These are phyloP conservation scores for Pyrochroa serraticornis DNA, from an alignment of 2,888 invertebrate genomes.

Conservation along the genomic window DNA sequence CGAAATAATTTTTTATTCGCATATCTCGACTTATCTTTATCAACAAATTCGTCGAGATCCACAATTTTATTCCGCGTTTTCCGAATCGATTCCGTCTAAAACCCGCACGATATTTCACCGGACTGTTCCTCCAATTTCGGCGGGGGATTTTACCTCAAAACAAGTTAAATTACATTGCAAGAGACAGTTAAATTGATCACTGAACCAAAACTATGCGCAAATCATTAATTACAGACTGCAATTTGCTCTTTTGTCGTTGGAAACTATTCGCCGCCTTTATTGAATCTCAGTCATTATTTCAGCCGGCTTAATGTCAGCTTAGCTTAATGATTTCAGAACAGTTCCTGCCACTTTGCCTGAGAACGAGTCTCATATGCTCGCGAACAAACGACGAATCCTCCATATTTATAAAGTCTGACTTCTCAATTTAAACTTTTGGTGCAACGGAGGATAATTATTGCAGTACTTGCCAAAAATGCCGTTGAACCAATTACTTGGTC, in stretches of 20 bases:
- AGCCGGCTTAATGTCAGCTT: slow-evolving; percentile 43
- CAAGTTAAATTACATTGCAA: slow-evolving; percentile 49
- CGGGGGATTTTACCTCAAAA: slow-evolving; percentile 27
- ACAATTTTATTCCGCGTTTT: not conserved
- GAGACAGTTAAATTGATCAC: slow-evolving; percentile 53
- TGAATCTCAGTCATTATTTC: slow-evolving; percentile 50
- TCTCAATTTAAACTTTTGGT: no score
- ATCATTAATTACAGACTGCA: slow-evolving; percentile 52
- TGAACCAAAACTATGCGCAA: slow-evolving; percentile 52
- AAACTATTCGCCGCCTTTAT: slow-evolving; percentile 49
- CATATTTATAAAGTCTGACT: no score
- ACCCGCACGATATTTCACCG: not conserved
- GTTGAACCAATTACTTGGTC: no score
- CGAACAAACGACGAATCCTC: no score
- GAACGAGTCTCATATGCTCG: no score
- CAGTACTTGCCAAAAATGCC: no score
- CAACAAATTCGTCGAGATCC: slow-evolving; percentile 1
- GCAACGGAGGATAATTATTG: no score
- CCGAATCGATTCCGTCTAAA: not conserved
- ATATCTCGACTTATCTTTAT: not conserved
- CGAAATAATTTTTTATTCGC: no score
- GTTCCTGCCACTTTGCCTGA: no score
- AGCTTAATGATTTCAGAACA: slow-evolving; percentile 28
- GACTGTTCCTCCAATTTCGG: not conserved
- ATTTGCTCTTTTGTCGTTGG: slow-evolving; percentile 50